Evolutionary conservation across 2,888 invertebrate genomes (phyloP).

Genomic region (Eristalis tenax): DNA sequence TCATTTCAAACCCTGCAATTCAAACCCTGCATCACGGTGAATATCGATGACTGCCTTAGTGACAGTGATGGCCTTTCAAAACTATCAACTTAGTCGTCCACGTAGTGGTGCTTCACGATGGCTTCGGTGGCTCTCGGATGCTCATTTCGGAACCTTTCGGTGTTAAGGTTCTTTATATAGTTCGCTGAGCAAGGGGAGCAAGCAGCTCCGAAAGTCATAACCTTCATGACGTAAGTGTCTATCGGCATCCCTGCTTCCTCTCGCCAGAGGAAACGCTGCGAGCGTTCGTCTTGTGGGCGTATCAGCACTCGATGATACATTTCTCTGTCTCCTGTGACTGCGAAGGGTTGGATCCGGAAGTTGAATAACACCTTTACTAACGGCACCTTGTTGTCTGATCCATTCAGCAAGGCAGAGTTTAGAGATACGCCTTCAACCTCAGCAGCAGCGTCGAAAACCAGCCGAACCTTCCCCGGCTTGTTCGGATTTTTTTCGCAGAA

Average conservation of each 20-base stretch:
- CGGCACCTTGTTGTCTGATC: slow-evolving; percentile 75
- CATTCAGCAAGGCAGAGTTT: slow-evolving; percentile 74
- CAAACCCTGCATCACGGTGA: slow-evolving; percentile 1
- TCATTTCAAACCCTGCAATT: too few relatives aligned
- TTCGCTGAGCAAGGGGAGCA: slow-evolving; percentile 61
- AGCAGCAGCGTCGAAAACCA: slow-evolving; percentile 74
- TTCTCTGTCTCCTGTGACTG: slow-evolving; percentile 73
- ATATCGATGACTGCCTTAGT: slow-evolving; percentile 36
- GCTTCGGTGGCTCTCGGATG: slow-evolving; percentile 14
- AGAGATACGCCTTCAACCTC: slow-evolving; percentile 64
- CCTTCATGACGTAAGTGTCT: slow-evolving; percentile 59
- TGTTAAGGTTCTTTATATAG: slow-evolving; percentile 56
- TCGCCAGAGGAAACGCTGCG: slow-evolving; percentile 51
- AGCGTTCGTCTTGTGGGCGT: slow-evolving; percentile 63
- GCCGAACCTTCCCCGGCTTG: slow-evolving; percentile 72
- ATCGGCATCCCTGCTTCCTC: slow-evolving; percentile 10
- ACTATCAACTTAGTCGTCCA: slow-evolving; percentile 9
- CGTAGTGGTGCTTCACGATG: slow-evolving; percentile 50
- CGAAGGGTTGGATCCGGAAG: slow-evolving; percentile 76
- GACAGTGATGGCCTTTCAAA: slow-evolving; percentile 74
- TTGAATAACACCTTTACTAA: slow-evolving; percentile 76
- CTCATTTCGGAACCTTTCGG: slow-evolving; percentile 15
- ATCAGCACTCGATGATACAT: slow-evolving; percentile 46
- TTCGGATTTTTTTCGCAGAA: slow-evolving; percentile 67
- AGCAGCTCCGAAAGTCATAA: slow-evolving; percentile 66